A percentile compares a stretch with the other conserved stretches of the same genome.
phyloP scores from a whole-genome alignment of 2,113 vertebrate species.

The Hippoglossus stenolepis region DNA sequence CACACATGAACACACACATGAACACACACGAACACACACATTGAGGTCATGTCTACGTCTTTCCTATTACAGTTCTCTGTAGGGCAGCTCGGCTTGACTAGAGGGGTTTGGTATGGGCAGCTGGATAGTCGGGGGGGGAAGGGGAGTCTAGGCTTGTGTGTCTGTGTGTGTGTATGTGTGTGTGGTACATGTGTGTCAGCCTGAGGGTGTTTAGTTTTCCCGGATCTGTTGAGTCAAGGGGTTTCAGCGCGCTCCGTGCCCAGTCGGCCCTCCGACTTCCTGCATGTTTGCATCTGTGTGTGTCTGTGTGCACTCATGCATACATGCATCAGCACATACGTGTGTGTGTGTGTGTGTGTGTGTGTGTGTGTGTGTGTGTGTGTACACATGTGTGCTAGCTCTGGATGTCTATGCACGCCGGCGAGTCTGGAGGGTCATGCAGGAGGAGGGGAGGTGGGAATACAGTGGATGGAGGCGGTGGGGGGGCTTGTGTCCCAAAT shows the following conservation, averaged over 20 bases:
- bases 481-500: conserved; percentile 53
- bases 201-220: conserved; percentile 59
- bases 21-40: conserved; percentile 20
- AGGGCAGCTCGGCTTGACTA: conserved; percentile 24
- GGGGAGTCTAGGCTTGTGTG: not conserved
- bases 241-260: conserved; percentile 41
- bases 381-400: conserved; percentile 20
- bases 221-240: conserved; percentile 67
- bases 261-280: conserved; percentile 38
- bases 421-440: conserved; percentile 40
- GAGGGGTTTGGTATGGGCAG: conserved; percentile 43
- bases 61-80: conserved; percentile 21
- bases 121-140: conserved; percentile 30
- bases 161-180: conserved; percentile 20
- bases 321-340: conserved; percentile 23
- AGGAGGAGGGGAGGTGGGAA: not conserved
- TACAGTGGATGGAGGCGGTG: conserved; percentile 20
- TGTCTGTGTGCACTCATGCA: conserved; percentile 29
- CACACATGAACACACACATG: conserved; percentile 7
- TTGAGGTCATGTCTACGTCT: conserved; percentile 27
- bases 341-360: conserved; percentile 15
- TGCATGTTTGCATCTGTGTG: conserved; percentile 16
- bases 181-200: conserved; percentile 23
- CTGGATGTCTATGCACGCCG: conserved; percentile 18
- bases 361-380: conserved; percentile 26